A percentile compares a stretch with the other conserved stretches of the same genome.
These are phyloP conservation scores for Urophycis tenuis DNA, from an alignment of 2,797 vertebrate species.

Conservation along the genomic window DNA sequence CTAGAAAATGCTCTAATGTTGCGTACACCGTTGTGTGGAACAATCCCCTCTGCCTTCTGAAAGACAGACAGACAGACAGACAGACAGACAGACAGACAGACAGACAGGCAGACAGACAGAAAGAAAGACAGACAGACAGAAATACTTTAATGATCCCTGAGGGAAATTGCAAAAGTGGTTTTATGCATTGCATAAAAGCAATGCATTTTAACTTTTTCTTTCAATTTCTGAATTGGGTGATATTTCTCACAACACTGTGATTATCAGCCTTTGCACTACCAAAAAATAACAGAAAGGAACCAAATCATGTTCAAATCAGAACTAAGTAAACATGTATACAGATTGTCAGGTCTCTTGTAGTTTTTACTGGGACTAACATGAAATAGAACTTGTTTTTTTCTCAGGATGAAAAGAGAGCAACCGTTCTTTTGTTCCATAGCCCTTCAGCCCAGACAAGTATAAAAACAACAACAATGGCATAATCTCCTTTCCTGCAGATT, in stretches of 20 bases:
- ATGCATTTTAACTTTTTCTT: slow-evolving; percentile 51
- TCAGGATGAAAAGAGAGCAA: slow-evolving; percentile 43
- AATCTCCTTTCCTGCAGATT: slow-evolving; percentile 55
- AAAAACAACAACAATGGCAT: slow-evolving; percentile 38
- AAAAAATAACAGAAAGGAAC: neutral
- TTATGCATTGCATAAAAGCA: too few species aligned
- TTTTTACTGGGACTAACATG: slow-evolving; percentile 43
- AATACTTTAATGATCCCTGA: too few species aligned
- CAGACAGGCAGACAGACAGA: too few species aligned
- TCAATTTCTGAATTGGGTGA: slow-evolving; percentile 50
- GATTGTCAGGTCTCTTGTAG: neutral
- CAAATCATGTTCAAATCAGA: neutral
- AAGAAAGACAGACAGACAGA: too few species aligned
- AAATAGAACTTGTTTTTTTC: slow-evolving; percentile 44
- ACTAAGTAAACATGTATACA: neutral
- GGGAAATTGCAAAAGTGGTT: too few species aligned
- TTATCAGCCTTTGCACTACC: neutral
- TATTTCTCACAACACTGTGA: slow-evolving; percentile 32
- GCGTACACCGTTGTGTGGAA: neutral
- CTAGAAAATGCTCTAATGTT: slow-evolving; percentile 58
- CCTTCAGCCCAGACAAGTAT: slow-evolving; percentile 25
- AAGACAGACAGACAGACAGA: too few species aligned
- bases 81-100: too few species aligned
- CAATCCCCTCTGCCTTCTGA: slow-evolving; percentile 6
- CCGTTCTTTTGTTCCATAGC: slow-evolving; percentile 33